These are phyloP conservation scores for Rhinogobio ventralis DNA, from an alignment of 2,797 vertebrate species.

Conservation along the genomic window DNA sequence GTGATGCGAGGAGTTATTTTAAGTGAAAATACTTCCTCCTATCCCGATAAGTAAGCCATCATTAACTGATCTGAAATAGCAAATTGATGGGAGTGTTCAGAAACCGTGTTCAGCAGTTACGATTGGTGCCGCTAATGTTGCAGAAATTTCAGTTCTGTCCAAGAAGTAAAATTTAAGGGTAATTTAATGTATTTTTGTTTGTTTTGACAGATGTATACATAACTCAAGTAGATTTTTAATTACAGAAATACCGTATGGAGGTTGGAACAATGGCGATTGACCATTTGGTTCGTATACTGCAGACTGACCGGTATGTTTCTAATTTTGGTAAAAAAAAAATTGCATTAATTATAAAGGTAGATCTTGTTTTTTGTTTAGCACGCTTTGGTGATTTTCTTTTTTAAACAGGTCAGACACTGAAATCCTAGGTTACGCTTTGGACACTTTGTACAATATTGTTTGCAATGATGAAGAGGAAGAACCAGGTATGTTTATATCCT, in stretches of 20 bases:
- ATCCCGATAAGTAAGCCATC: not conserved
- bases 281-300: slow-evolving; percentile 90
- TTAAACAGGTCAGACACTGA: slow-evolving; percentile 92
- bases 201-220: not conserved
- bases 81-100: not conserved
- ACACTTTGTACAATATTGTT: slow-evolving; percentile 96
- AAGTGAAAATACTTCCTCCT: not conserved
- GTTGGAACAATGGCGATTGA: slow-evolving; percentile 96
- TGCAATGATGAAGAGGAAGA: slow-evolving; percentile 96
- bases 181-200: not conserved
- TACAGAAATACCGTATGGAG: slow-evolving; percentile 94
- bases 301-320: slow-evolving; percentile 90
- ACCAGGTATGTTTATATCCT: slow-evolving; percentile 81
- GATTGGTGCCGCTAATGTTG: not conserved
- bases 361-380: not conserved
- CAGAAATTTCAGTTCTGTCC: not conserved
- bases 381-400: not conserved
- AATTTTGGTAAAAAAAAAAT: not conserved
- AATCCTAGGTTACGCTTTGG: slow-evolving; percentile 98
- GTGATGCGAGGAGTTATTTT: not conserved
- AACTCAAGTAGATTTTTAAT: not conserved
- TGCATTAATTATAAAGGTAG: not conserved
- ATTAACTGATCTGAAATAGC: not conserved
- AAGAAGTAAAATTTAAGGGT: not conserved
- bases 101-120: not conserved